phyloP scores from a whole-genome alignment of 2,888 invertebrate genomes.

The Dusona sp. region DNA sequence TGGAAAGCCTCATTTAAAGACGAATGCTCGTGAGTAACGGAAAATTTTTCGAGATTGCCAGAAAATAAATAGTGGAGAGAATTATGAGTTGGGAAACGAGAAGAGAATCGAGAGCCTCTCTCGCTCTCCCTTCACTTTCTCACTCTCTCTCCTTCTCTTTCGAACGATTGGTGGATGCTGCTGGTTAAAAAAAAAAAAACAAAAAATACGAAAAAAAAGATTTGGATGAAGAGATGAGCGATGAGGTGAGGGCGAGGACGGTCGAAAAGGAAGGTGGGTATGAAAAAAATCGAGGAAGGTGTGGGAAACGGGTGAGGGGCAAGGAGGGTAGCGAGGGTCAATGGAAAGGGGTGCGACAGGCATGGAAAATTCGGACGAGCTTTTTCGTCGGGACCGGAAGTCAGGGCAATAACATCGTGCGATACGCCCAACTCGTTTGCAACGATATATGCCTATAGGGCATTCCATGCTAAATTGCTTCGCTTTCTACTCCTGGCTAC shows the following conservation, averaged over 20 bases:
- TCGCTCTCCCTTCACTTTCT: not conserved
- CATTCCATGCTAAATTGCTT: not conserved
- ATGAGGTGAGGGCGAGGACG: slow-evolving; percentile 46
- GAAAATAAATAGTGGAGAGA: slow-evolving; percentile 56
- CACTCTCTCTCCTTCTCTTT: slow-evolving; percentile 7
- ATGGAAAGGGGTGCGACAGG: slow-evolving; percentile 5
- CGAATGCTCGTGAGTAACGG: slow-evolving; percentile 26
- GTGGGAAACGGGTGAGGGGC: not conserved
- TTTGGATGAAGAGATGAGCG: slow-evolving; percentile 60
- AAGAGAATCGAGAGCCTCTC: slow-evolving; percentile 50
- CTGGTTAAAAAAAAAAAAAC: slow-evolving; percentile 37
- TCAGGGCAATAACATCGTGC: slow-evolving; percentile 64
- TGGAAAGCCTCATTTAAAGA: not conserved
- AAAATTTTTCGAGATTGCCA: slow-evolving; percentile 48
- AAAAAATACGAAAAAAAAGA: slow-evolving; percentile 9
- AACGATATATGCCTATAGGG: slow-evolving; percentile 52
- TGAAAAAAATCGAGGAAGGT: slow-evolving; percentile 33
- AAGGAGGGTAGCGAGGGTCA: not conserved
- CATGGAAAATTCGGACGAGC: slow-evolving; percentile 53
- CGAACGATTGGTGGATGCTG: slow-evolving; percentile 54
- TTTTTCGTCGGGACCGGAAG: slow-evolving; percentile 63
- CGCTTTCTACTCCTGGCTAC: not conserved
- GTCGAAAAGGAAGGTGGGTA: slow-evolving; percentile 22
- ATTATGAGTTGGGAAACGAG: slow-evolving; percentile 54
- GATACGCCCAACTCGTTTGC: slow-evolving; percentile 65